phyloP scores from a whole-genome alignment of 1,140 invertebrate genomes.

The Drosophila rufa region DNA sequence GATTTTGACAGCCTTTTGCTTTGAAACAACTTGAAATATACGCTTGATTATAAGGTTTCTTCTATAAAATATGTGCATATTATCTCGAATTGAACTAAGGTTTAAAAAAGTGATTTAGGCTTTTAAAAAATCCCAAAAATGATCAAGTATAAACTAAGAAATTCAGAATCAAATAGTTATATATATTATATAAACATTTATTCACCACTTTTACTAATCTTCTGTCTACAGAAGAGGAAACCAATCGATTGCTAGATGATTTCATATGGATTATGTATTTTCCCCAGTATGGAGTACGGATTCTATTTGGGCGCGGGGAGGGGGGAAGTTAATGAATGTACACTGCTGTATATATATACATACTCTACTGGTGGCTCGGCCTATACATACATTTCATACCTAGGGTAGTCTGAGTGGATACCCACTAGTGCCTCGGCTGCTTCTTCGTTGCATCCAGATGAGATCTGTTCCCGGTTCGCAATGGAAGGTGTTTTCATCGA shows the following conservation, averaged over 20 bases:
- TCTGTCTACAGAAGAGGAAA: background rate
- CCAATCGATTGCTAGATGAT: background rate
- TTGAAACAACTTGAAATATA: too few species aligned
- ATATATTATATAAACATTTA: background rate
- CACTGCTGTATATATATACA: slow-evolving; percentile 22
- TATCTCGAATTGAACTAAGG: too few species aligned
- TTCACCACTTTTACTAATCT: background rate
- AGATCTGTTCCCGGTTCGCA: slow-evolving; percentile 87
- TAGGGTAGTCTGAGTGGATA: slow-evolving; percentile 94
- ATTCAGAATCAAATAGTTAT: background rate
- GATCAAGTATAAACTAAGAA: background rate
- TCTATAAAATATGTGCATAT: too few species aligned
- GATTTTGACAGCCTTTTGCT: background rate
- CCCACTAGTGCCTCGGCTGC: slow-evolving; percentile 93
- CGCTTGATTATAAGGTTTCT: too few species aligned
- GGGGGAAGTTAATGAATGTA: slow-evolving; percentile 31
- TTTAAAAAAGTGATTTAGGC: too few species aligned
- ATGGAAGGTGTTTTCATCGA: slow-evolving; percentile 94
- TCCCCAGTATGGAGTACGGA: background rate
- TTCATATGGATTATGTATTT: background rate
- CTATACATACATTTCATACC: slow-evolving; percentile 85
- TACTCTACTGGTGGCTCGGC: slow-evolving; percentile 36
- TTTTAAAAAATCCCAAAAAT: background rate
- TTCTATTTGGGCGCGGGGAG: slow-evolving; percentile 10
- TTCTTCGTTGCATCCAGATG: slow-evolving; percentile 88